Percentiles rank a stretch among this genome's conserved stretches.
Conservation (phyloP, 2,888 invertebrate genomes). For the Diplazon laetatorius region DNA sequence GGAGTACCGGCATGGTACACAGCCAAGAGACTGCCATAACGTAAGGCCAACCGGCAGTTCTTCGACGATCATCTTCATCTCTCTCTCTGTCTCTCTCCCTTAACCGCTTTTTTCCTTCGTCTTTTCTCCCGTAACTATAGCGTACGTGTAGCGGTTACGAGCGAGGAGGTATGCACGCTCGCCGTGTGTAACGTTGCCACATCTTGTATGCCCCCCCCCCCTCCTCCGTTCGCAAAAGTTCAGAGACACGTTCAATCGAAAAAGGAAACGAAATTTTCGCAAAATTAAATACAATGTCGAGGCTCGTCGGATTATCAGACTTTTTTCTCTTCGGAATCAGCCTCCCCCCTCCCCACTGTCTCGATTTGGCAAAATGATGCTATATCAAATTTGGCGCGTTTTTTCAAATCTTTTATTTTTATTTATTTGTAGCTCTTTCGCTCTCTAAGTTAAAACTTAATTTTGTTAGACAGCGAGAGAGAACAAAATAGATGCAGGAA, state of each 20-base stretch:
- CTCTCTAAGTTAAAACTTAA: too few relatives aligned
- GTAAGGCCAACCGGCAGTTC: conserved; percentile 41
- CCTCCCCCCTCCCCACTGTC: too few relatives aligned
- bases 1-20: conserved; percentile 44
- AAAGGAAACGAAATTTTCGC: conserved; percentile 13
- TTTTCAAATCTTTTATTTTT: too few relatives aligned
- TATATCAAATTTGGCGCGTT: not conserved
- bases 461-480: not conserved
- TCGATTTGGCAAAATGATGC: not conserved
- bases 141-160: conserved; percentile 28
- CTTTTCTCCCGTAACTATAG: conserved; percentile 16
- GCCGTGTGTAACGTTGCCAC: conserved; percentile 45
- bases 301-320: conserved; percentile 2
- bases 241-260: not conserved
- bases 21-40: conserved; percentile 30
- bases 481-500: not conserved
- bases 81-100: conserved; percentile 23
- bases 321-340: not conserved
- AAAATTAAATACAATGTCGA: conserved; percentile 34
- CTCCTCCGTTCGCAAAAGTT: not conserved
- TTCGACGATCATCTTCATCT: conserved; percentile 37
- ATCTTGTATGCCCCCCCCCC: too few relatives aligned
- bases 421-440: too few relatives aligned
- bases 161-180: conserved; percentile 25
- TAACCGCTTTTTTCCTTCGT: too few relatives aligned